phyloP scores from a whole-genome alignment of 1,140 invertebrate species.

The Geopemphigus sp. region DNA sequence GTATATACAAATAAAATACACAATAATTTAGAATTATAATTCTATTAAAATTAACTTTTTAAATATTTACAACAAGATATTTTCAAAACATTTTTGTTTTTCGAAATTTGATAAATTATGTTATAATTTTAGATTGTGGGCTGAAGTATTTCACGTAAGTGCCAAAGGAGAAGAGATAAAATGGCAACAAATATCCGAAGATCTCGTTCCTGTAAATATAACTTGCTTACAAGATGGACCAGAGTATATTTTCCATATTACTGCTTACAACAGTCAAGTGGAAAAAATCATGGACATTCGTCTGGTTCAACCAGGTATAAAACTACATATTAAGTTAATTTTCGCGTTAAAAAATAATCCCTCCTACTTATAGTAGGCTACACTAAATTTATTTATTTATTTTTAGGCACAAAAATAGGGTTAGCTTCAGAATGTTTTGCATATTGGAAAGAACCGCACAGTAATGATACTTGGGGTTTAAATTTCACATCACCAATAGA shows the following conservation, averaged over 20 bases:
- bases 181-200: conserved; percentile 96
- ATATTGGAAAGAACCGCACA: conserved; percentile 96
- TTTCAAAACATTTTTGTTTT: neutral
- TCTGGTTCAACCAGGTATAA: conserved; percentile 88
- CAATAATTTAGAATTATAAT: too few species aligned
- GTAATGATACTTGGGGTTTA: conserved; percentile 96
- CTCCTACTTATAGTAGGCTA: neutral
- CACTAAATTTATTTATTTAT: conserved; percentile 51
- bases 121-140: conserved; percentile 76
- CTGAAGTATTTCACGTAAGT: conserved; percentile 94
- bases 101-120: neutral
- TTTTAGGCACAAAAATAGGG: conserved; percentile 89
- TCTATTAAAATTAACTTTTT: too few species aligned
- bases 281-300: conserved; percentile 96
- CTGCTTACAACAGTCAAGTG: conserved; percentile 96
- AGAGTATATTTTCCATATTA: conserved; percentile 95
- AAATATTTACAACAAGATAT: too few species aligned
- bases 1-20: too few species aligned
- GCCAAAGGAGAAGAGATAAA: conserved; percentile 86
- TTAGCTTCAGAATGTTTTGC: conserved; percentile 98
- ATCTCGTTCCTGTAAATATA: conserved; percentile 95
- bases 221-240: conserved; percentile 94
- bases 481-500: conserved; percentile 97
- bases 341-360: neutral
- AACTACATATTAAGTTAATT: neutral